phyloP scores from a whole-genome alignment of 1,140 invertebrate genomes.

The Aethina tumida region DNA sequence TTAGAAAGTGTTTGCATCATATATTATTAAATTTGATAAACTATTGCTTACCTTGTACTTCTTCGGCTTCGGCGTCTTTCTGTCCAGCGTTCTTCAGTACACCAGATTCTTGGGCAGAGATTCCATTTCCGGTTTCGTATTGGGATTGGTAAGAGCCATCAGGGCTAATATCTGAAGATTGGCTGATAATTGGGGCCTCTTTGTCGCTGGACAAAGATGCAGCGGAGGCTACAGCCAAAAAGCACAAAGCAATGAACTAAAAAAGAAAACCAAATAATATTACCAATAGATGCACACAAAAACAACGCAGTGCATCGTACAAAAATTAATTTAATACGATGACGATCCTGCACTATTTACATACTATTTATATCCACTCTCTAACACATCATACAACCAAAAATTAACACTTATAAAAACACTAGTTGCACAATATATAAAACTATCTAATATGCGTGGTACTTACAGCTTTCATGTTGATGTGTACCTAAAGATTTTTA shows the following conservation, averaged over 20 bases:
- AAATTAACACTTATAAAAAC: no score
- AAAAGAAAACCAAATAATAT: not conserved
- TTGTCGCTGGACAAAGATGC: conserved; percentile 38
- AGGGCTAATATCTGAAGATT: conserved; percentile 49
- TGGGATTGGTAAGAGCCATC: conserved; percentile 51
- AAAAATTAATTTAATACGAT: not conserved
- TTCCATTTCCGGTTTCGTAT: conserved; percentile 55
- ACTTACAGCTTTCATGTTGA: no score
- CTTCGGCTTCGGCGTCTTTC: no score
- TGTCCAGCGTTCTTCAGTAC: conserved; percentile 36
- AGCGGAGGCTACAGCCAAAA: conserved; percentile 22
- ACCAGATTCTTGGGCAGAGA: conserved; percentile 48
- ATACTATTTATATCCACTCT: no score
- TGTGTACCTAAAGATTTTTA: no score
- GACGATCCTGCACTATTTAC: no score
- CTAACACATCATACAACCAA: no score
- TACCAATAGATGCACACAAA: not conserved
- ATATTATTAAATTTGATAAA: no score
- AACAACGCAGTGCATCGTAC: not conserved
- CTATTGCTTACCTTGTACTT: conserved; percentile 41
- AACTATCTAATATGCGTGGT: no score
- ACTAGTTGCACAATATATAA: no score
- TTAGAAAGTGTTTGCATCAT: no score
- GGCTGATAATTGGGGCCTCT: conserved; percentile 47
- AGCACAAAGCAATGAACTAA: not conserved